These are phyloP conservation scores for Vireo griseus DNA, from an alignment of 2,797 vertebrate genomes.

Conservation along the genomic window DNA sequence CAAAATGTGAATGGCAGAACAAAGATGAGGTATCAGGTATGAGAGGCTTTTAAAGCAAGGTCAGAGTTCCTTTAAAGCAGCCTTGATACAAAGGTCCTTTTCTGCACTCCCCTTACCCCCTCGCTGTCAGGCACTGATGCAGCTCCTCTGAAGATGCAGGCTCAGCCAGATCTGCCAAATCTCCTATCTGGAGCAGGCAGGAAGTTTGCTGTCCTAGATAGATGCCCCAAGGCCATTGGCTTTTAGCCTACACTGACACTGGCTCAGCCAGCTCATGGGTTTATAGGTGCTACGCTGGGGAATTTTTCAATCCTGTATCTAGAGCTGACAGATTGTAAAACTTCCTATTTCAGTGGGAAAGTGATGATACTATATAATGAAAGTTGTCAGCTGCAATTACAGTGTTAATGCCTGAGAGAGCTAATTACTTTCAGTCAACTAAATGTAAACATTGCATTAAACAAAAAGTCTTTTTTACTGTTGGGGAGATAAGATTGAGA, in stretches of 20 bases:
- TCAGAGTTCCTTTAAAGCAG: neutral
- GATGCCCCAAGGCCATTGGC: neutral
- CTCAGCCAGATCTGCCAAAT: neutral
- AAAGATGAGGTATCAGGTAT: neutral
- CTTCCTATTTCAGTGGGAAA: neutral
- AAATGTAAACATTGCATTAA: neutral
- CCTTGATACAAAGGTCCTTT: neutral
- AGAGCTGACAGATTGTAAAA: neutral
- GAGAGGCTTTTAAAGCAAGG: neutral
- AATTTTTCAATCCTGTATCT: neutral
- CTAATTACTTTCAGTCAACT: neutral
- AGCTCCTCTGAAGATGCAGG: neutral
- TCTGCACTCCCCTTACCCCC: accelerated
- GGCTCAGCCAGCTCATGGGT: neutral
- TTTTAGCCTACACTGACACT: neutral
- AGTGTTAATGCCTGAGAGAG: neutral
- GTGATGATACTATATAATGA: neutral
- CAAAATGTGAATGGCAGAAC: neutral
- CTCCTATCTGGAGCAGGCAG: neutral
- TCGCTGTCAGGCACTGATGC: neutral
- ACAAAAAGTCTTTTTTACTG: neutral
- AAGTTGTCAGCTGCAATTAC: neutral
- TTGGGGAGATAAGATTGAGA: neutral
- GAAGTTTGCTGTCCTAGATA: neutral
- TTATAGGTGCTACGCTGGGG: neutral